phyloP scores from a whole-genome alignment of 2,113 vertebrate species.

The Tiliqua scincoides region DNA sequence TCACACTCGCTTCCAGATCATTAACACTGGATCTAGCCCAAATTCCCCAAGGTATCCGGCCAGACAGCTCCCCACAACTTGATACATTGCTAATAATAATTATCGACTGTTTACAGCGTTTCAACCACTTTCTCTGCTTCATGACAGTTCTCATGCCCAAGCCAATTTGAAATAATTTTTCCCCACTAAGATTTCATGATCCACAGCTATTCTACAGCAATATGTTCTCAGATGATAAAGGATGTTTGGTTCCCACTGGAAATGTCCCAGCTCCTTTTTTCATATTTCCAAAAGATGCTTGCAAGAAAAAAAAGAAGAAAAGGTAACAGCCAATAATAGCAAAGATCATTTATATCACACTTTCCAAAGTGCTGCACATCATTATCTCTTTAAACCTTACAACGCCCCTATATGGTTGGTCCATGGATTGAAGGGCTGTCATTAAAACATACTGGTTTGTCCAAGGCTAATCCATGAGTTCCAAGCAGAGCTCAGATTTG shows the following conservation, averaged over 20 bases:
- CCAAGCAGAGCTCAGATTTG: not conserved
- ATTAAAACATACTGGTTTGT: not conserved
- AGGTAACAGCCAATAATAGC: not conserved
- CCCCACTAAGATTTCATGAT: constrained; percentile 29
- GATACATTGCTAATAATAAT: constrained; percentile 32
- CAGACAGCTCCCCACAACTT: constrained; percentile 30
- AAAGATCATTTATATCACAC: not conserved
- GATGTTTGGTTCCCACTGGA: constrained; percentile 5
- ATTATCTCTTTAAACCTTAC: not conserved
- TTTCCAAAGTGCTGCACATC: not conserved
- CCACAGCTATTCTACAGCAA: constrained; percentile 3
- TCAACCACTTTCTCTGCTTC: constrained; percentile 19
- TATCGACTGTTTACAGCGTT: constrained; percentile 26
- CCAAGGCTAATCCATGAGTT: not conserved
- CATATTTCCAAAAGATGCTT: not conserved
- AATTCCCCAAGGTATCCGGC: constrained; percentile 20
- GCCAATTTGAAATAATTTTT: constrained; percentile 33
- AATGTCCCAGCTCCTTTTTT: not conserved
- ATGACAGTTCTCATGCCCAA: constrained; percentile 25
- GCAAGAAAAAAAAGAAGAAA: not conserved
- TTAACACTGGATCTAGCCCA: constrained; percentile 29
- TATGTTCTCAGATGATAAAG: constrained; percentile 15
- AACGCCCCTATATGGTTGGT: not conserved
- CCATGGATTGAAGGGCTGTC: not conserved
- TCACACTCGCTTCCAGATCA: constrained; percentile 17